phyloP scores from a whole-genome alignment of 2,888 invertebrate species.

The Notodromas monacha region DNA sequence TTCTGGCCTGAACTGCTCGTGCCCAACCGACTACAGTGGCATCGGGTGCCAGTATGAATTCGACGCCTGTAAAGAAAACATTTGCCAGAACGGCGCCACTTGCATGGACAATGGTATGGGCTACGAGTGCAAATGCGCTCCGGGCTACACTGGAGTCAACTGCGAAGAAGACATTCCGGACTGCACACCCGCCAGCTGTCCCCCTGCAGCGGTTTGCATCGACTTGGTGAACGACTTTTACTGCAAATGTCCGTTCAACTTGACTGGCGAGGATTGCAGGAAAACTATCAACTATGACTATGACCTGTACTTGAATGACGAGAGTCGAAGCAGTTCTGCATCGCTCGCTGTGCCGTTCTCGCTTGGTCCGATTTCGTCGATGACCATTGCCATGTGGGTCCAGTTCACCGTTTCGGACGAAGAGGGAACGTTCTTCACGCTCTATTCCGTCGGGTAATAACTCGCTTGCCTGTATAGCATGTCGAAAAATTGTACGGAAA shows the following conservation, averaged over 20 bases:
- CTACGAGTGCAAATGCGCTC: slow-evolving; percentile 51
- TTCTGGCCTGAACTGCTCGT: slow-evolving; percentile 71
- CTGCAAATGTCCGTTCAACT: slow-evolving; percentile 83
- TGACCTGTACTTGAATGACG: slow-evolving; percentile 72
- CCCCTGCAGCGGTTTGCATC: slow-evolving; percentile 66
- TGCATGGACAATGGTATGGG: slow-evolving; percentile 49
- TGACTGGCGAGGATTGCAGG: slow-evolving; percentile 79
- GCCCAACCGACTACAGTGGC: slow-evolving; percentile 47
- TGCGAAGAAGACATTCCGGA: slow-evolving; percentile 68
- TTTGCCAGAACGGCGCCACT: slow-evolving; percentile 61
- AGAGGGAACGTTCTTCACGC: slow-evolving; percentile 67
- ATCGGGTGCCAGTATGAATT: slow-evolving; percentile 76
- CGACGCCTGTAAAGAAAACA: slow-evolving; percentile 55
- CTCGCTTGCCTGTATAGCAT: no score
- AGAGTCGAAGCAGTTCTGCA: slow-evolving; percentile 50
- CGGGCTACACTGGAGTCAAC: slow-evolving; percentile 39
- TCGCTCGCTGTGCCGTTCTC: slow-evolving; percentile 71
- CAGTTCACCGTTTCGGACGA: slow-evolving; percentile 69
- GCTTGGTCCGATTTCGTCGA: slow-evolving; percentile 31
- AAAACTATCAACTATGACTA: slow-evolving; percentile 96
- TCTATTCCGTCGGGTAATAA: slow-evolving; percentile 49
- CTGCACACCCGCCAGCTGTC: slow-evolving; percentile 72
- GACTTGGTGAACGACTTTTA: slow-evolving; percentile 65
- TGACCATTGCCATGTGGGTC: slow-evolving; percentile 84
- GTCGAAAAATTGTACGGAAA: no score